Evolutionary conservation across 2,888 invertebrate genomes (phyloP), one percentile per base, ranked within the genome.

Genomic region (Drosophila cracens): DNA sequence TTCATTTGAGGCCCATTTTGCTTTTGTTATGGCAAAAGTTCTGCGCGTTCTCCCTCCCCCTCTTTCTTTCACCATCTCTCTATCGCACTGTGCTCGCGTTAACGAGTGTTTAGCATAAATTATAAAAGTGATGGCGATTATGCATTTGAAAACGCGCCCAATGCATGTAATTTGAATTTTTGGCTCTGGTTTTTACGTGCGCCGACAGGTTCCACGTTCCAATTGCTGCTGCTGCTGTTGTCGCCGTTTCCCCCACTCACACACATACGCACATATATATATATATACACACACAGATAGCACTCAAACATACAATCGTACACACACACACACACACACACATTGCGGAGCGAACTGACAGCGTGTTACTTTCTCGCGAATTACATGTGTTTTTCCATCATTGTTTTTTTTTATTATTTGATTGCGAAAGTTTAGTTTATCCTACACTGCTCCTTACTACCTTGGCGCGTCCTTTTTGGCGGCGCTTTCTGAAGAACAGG

Each of bases 301-400:
- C n/a, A 51, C 78, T 63, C 40, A 66, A 49, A 60, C 80, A 71
- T 72, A 52, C 77, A 77, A 66, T 67, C 77, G 46, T 21, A 63
- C 69, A 59, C 64, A 46, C 43, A 13, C 13, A 1, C 29, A 62
- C 67, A 51, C 66, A 70, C 70, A 71, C 65, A 49, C 69, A 78
- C 65, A 67, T 74, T 86, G 71, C 75, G 81, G 65, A 57, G 74
- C 73, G 69, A 88, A 87, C 79, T 90, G 87, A 89, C 89, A 87
- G 90, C 90, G 87, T 87, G 87, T 90, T 87, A 90, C 87, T 87
- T 87, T 87, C 87, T 90, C 90, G 89, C 83, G 75, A 87, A 90
- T 90, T 87, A 87, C 90, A 90, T 87, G 90, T 87, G 90, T 87
- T 89, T 87, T 83, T 78, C 74, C 71, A 74, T 63, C 63, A 57